These are phyloP conservation scores for Paramormyrops hopkinsi DNA, from an alignment of 2,797 vertebrate genomes.

Conservation along the genomic window DNA sequence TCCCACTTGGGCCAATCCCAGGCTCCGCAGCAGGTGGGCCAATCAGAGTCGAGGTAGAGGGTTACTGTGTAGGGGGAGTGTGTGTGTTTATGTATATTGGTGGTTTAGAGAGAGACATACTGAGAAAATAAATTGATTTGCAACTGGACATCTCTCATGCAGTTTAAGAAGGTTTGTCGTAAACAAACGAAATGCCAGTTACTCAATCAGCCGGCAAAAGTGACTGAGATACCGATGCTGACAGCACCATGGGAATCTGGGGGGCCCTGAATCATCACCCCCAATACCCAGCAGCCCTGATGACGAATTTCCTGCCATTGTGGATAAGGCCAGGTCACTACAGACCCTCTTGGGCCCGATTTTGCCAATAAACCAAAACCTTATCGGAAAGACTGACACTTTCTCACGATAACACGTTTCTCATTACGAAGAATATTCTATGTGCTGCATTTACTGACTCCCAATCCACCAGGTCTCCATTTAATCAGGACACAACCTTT, in stretches of 20 bases:
- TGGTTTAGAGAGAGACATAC: neutral
- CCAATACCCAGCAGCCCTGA: neutral
- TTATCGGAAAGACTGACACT: neutral
- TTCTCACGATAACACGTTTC: neutral
- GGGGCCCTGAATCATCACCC: neutral
- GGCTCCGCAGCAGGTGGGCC: neutral
- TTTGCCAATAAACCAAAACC: neutral
- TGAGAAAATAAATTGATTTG: neutral
- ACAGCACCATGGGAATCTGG: neutral
- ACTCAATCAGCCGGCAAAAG: neutral
- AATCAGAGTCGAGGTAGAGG: neutral
- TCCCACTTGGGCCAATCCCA: constrained; percentile 2
- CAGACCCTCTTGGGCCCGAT: neutral
- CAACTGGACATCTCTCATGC: neutral
- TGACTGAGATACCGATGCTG: neutral
- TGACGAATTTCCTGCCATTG: neutral
- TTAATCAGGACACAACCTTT: neutral
- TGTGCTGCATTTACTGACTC: neutral
- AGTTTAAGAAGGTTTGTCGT: neutral
- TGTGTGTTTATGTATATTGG: neutral
- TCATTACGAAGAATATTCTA: neutral
- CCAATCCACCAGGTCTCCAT: neutral
- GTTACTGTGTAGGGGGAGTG: neutral
- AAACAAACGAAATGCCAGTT: neutral
- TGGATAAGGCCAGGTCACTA: neutral